phyloP scores from a whole-genome alignment of 2,888 invertebrate genomes.

The Apamea monoglypha region DNA sequence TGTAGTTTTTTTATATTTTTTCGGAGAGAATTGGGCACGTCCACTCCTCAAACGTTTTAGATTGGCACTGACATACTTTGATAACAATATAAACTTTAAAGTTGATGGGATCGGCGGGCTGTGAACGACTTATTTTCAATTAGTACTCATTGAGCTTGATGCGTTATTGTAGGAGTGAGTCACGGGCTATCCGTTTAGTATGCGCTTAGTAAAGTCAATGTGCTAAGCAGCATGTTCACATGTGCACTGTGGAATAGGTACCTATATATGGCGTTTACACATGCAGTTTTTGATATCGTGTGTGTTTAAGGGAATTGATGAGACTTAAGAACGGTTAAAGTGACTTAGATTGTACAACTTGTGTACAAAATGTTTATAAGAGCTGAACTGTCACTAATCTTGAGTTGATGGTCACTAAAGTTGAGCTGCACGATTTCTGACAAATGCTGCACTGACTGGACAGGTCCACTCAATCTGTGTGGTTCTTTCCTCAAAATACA shows the following conservation, averaged over 20 bases:
- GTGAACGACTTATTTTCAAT: slow-evolving; percentile 54
- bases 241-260: slow-evolving; percentile 31
- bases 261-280: neutral
- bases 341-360: neutral
- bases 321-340: neutral
- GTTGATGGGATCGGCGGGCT: slow-evolving; percentile 42
- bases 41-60: too few relatives aligned
- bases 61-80: too few relatives aligned
- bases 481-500: too few relatives aligned
- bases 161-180: slow-evolving; percentile 54
- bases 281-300: neutral
- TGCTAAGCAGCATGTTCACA: slow-evolving; percentile 28
- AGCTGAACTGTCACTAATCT: too few relatives aligned
- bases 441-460: too few relatives aligned
- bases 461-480: too few relatives aligned
- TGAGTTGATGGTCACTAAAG: too few relatives aligned
- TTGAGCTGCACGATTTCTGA: too few relatives aligned
- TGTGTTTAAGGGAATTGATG: slow-evolving; percentile 1
- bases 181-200: slow-evolving; percentile 39
- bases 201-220: slow-evolving; percentile 43
- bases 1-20: too few relatives aligned
- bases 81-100: slow-evolving; percentile 38
- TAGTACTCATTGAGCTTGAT: slow-evolving; percentile 59
- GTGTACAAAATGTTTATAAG: too few relatives aligned
- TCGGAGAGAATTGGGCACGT: too few relatives aligned